A percentile compares a stretch with the other conserved stretches of the same genome.
Evolutionary conservation across 92 coral and sea anemone species (phyloP).

Genomic region (Diadumene lineata): DNA sequence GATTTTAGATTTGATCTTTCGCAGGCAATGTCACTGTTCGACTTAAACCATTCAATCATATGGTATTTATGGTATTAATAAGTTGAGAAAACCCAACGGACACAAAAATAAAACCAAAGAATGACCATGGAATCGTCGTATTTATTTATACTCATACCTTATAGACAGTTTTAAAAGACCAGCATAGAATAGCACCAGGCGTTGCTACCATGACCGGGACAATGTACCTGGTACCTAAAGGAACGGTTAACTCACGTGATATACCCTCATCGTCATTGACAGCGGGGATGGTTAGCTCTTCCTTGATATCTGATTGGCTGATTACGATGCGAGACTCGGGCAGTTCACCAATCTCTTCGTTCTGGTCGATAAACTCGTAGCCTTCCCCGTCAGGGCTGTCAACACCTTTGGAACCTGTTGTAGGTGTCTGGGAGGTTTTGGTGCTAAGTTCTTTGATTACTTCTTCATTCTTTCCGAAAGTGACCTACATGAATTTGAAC

Average conservation of each 20-base stretch:
- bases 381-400: slow-evolving; percentile 40
- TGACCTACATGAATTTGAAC: background rate
- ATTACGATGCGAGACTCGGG: slow-evolving; percentile 43
- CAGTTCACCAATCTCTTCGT: slow-evolving; percentile 39
- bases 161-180: slow-evolving; percentile 72
- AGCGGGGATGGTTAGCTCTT: slow-evolving; percentile 56
- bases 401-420: slow-evolving; percentile 10
- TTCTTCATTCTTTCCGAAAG: background rate
- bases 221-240: slow-evolving; percentile 68
- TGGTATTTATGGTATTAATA: too few species aligned
- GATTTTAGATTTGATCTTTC: too few species aligned
- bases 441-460: background rate
- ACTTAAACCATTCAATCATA: too few species aligned
- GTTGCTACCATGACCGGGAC: slow-evolving; percentile 66
- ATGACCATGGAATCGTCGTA: too few species aligned
- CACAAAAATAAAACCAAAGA: too few species aligned
- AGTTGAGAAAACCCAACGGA: too few species aligned
- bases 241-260: slow-evolving; percentile 53
- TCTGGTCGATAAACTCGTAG: slow-evolving; percentile 56
- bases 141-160: slow-evolving; percentile 33
- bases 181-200: slow-evolving; percentile 63
- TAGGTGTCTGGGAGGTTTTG: slow-evolving; percentile 2
- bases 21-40: too few species aligned
- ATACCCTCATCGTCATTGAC: slow-evolving; percentile 62
- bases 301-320: slow-evolving; percentile 47